Conservation (phyloP, 2,797 vertebrate genomes). For the Melanotaenia parkinsoni region DNA sequence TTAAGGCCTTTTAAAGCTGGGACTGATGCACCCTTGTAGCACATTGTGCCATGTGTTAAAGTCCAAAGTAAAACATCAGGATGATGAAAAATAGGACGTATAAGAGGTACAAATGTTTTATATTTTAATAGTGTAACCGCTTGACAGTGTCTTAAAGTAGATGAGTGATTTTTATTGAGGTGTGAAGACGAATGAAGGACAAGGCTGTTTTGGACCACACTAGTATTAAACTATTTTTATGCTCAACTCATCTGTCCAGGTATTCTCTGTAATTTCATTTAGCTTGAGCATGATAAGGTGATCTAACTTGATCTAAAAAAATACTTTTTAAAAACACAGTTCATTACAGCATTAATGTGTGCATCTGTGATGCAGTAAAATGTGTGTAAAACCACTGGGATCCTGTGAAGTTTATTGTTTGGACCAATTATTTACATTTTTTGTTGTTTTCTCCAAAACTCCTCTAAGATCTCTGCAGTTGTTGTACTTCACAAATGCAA, state of each 20-base stretch:
- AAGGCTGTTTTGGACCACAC: neutral
- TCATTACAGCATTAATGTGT: neutral
- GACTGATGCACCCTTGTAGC: too few species aligned
- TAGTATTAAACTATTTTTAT: neutral
- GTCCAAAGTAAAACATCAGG: neutral
- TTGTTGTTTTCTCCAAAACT: neutral
- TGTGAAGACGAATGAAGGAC: neutral
- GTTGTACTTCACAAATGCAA: neutral
- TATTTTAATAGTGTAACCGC: neutral
- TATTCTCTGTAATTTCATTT: neutral
- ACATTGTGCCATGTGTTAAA: too few species aligned
- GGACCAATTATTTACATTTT: neutral
- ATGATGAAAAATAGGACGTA: neutral
- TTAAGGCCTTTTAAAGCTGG: neutral
- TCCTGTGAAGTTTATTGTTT: neutral
- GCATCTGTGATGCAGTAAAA: neutral
- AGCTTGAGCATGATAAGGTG: neutral
- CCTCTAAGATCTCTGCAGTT: neutral
- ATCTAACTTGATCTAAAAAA: neutral
- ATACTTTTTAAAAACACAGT: neutral
- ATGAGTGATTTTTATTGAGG: neutral
- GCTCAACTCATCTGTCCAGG: neutral
- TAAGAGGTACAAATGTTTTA: neutral
- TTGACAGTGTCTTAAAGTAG: neutral
- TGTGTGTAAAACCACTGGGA: neutral